These are phyloP conservation scores for Apostichopus japonicus DNA, from an alignment of 35 echinoderm and acorn worm species.

Conservation along the genomic window DNA sequence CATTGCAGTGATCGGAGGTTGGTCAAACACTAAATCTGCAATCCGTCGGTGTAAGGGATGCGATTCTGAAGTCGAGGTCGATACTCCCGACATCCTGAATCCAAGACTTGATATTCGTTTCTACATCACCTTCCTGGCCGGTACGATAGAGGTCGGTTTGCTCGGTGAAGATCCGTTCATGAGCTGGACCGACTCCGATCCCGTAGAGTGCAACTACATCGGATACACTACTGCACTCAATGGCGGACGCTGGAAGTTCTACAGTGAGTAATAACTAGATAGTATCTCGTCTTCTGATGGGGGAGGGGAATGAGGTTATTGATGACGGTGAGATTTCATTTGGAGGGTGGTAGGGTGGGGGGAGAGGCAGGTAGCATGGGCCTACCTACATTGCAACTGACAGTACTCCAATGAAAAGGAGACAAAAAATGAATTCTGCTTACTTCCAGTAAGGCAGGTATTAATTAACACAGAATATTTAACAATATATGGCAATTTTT, in stretches of 20 bases:
- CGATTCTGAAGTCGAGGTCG: slow-evolving; percentile 34
- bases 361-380: too few species aligned
- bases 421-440: too few species aligned
- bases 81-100: slow-evolving; percentile 16
- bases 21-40: slow-evolving; percentile 50
- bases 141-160: slow-evolving; percentile 40
- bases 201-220: slow-evolving; percentile 37
- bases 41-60: slow-evolving; percentile 55
- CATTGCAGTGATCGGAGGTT: slow-evolving; percentile 54
- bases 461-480: too few species aligned
- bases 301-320: too few species aligned
- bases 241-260: slow-evolving; percentile 50
- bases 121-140: slow-evolving; percentile 47
- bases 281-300: too few species aligned
- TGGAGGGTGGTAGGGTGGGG: too few species aligned
- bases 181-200: slow-evolving; percentile 57
- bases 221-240: slow-evolving; percentile 58
- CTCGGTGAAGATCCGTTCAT: slow-evolving; percentile 51
- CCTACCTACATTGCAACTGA: too few species aligned
- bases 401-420: too few species aligned
- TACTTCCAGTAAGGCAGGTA: too few species aligned
- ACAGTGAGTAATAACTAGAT: slow-evolving; percentile 23
- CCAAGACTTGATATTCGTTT: slow-evolving; percentile 2
- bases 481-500: too few species aligned
- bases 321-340: too few species aligned